These are phyloP conservation scores for Pristionchus pacificus DNA, from an alignment of 1,140 invertebrate species.

Conservation along the genomic window DNA sequence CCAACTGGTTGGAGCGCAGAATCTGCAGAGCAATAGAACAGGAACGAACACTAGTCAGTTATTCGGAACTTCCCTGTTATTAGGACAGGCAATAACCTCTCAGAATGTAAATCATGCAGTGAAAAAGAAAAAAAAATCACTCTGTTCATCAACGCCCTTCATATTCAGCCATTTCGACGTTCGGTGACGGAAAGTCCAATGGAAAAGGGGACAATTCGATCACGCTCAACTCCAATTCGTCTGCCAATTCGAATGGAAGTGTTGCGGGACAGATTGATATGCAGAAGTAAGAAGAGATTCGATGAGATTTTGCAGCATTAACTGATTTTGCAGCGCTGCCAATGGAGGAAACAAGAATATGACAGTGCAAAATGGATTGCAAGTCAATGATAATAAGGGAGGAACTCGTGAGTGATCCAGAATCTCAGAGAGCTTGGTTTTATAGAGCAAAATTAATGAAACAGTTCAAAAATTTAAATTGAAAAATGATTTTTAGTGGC, in stretches of 20 bases:
- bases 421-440: not conserved
- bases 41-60: constrained; percentile 27
- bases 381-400: constrained; percentile 27
- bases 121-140: no score
- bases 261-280: not conserved
- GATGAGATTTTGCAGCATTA: constrained; percentile 12
- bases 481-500: constrained; percentile 29
- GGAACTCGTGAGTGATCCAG: constrained; percentile 22
- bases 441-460: no score
- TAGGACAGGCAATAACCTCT: not conserved
- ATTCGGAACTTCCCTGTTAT: not conserved
- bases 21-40: constrained; percentile 27
- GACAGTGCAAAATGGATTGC: constrained; percentile 31
- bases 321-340: constrained; percentile 14
- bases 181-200: constrained; percentile 30
- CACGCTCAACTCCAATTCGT: constrained; percentile 17
- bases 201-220: constrained; percentile 19
- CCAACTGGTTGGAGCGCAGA: constrained; percentile 28
- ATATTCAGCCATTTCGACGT: constrained; percentile 27
- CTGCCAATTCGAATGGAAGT: not conserved
- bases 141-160: not conserved
- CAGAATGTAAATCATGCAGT: no score
- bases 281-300: not conserved
- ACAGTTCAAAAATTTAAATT: no score
- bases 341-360: constrained; percentile 33